Conservation (phyloP, 2,888 invertebrate genomes). For the Amblyteles armatorius region DNA sequence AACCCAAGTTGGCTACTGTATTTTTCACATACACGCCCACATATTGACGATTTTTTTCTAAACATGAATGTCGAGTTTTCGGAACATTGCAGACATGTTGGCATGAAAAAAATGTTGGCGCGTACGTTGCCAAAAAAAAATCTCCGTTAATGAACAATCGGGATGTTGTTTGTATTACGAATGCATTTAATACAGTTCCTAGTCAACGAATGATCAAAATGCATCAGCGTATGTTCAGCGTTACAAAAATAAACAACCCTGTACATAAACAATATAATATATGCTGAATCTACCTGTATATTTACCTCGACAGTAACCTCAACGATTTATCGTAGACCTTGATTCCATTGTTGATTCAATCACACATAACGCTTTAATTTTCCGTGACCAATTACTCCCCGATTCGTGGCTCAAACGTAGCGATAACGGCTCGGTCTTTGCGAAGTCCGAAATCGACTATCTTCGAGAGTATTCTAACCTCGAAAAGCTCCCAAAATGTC, state of each 20-base stretch:
- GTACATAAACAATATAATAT: not conserved
- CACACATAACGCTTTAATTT: not conserved
- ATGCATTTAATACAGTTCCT: not conserved
- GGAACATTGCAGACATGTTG: not conserved
- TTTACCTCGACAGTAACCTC: slow-evolving; percentile 27
- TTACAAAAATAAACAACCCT: slow-evolving; percentile 1
- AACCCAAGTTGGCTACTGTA: too few species aligned
- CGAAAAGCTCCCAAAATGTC: slow-evolving; percentile 16
- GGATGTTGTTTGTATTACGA: not conserved
- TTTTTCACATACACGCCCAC: not conserved
- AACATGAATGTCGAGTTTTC: not conserved
- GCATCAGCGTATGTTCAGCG: not conserved
- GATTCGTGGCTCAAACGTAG: not conserved
- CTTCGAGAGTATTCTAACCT: slow-evolving; percentile 15
- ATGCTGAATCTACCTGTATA: slow-evolving; percentile 34
- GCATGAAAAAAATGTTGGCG: not conserved
- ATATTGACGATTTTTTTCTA: not conserved
- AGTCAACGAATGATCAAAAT: not conserved
- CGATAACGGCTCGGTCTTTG: slow-evolving; percentile 19
- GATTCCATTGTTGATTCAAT: not conserved
- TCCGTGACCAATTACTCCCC: slow-evolving; percentile 3
- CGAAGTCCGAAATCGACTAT: slow-evolving; percentile 9
- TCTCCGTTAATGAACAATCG: not conserved
- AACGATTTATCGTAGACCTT: not conserved
- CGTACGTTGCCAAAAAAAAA: not conserved